phyloP scores from a whole-genome alignment of 2,113 vertebrate genomes.

The Tyrannus savana region DNA sequence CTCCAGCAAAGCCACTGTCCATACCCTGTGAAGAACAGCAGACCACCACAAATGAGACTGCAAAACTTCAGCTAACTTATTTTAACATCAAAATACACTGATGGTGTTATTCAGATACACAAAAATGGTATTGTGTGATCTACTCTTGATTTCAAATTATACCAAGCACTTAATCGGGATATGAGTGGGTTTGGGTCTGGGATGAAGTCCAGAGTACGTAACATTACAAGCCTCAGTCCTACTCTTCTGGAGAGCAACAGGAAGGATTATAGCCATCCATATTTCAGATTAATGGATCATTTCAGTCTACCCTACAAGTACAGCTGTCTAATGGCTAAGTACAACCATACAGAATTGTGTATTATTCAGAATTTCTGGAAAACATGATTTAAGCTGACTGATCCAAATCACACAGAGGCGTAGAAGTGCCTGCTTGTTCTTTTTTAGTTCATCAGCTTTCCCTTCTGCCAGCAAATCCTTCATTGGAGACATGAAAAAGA shows the following conservation, averaged over 20 bases:
- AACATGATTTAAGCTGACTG: background rate
- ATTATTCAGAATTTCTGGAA: background rate
- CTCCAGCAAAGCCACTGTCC: slow-evolving; percentile 96
- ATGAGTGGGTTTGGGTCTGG: background rate
- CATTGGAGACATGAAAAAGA: background rate
- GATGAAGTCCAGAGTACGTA: background rate
- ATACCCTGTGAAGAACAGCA: slow-evolving; percentile 81
- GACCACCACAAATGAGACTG: background rate
- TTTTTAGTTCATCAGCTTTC: slow-evolving; percentile 2
- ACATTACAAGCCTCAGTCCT: background rate
- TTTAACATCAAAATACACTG: background rate
- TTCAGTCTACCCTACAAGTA: background rate
- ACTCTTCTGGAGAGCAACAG: background rate
- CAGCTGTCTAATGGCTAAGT: background rate
- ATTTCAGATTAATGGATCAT: background rate
- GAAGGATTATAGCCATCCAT: background rate
- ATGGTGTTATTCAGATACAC: background rate
- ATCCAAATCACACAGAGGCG: background rate
- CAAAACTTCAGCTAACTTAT: background rate
- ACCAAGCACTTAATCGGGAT: background rate
- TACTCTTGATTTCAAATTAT: background rate
- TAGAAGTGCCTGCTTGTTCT: background rate
- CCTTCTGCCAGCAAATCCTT: background rate
- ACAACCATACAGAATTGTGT: background rate
- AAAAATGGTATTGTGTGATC: background rate